A percentile compares a stretch with the other conserved stretches of the same genome.
Conservation (phyloP, 2,888 invertebrate species). For the Acholoe squamosa region DNA sequence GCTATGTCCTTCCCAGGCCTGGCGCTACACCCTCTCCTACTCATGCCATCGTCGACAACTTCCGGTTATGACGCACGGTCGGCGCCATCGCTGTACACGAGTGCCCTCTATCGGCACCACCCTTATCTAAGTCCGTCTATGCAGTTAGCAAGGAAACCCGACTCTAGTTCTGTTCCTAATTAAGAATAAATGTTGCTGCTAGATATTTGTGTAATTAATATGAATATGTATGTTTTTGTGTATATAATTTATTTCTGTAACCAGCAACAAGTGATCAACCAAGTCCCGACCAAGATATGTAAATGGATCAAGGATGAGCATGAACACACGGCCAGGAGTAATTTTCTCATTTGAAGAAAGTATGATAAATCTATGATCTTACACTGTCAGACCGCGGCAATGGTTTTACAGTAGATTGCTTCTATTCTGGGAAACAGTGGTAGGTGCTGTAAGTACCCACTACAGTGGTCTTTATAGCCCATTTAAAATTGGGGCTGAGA, state of each 20-base stretch:
- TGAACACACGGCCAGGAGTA: no score
- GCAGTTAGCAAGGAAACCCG: constrained; percentile 31
- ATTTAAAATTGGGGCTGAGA: no score
- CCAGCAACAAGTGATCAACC: no score
- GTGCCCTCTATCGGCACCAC: constrained; percentile 53
- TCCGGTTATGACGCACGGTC: background rate
- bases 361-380: no score
- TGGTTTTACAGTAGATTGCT: no score
- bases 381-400: no score
- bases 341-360: no score
- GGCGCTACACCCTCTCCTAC: constrained; percentile 42
- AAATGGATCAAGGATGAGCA: no score
- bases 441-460: no score
- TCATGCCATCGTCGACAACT: constrained; percentile 30
- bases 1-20: constrained; percentile 23
- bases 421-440: no score
- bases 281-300: no score
- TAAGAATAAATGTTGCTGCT: background rate
- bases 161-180: constrained; percentile 34
- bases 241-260: background rate
- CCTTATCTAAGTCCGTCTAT: constrained; percentile 48
- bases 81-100: constrained; percentile 26
- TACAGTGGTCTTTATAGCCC: no score
- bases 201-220: background rate
- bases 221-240: background rate